Conservation (phyloP, 2,113 vertebrate genomes). For the Cavia porcellus region DNA sequence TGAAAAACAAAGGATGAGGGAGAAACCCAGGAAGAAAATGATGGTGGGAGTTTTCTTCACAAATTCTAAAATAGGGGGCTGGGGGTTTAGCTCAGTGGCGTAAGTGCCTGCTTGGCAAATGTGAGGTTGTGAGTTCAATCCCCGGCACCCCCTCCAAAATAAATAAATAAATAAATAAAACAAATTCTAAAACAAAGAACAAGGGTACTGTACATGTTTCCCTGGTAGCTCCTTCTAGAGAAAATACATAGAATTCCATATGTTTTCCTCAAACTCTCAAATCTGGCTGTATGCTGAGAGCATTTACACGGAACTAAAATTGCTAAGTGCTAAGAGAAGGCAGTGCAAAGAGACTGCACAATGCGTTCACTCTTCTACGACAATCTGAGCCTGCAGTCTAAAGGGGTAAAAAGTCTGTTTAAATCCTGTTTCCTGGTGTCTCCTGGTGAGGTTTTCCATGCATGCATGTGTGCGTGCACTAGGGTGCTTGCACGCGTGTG, state of each 20-base stretch:
- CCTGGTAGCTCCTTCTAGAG: neutral
- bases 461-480: too few relatives aligned
- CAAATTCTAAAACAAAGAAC: neutral
- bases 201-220: neutral
- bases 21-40: neutral
- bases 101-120: too few relatives aligned
- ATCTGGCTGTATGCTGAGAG: neutral
- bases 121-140: too few relatives aligned
- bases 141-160: too few relatives aligned
- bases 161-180: neutral
- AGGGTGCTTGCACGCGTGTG: too few relatives aligned
- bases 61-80: neutral
- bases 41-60: neutral
- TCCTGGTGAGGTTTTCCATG: neutral
- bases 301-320: neutral
- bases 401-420: rapidly evolving
- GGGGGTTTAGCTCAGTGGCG: too few relatives aligned
- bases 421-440: neutral
- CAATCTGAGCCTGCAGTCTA: neutral
- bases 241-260: neutral
- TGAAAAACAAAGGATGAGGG: neutral
- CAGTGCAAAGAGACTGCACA: neutral
- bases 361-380: neutral
- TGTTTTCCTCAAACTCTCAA: neutral
- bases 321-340: neutral